Percentiles rank a stretch among this genome's conserved stretches.
These are phyloP conservation scores for Blastobasis adustella DNA, from an alignment of 2,888 invertebrate species.

Conservation along the genomic window DNA sequence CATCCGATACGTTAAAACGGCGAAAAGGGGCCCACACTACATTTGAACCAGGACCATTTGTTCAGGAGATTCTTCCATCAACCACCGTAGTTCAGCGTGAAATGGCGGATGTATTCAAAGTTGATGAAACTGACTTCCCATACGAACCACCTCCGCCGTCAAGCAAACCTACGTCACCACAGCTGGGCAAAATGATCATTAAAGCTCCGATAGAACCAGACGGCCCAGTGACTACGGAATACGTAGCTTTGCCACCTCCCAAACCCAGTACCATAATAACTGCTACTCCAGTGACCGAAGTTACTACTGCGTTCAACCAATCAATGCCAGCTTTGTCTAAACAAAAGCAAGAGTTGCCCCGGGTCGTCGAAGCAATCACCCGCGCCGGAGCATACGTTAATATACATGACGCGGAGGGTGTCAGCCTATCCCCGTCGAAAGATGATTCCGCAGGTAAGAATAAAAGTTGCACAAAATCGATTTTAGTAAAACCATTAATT, in stretches of 20 bases:
- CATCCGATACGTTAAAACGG: constrained; percentile 88
- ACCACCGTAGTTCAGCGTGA: constrained; percentile 53
- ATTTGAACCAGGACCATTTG: constrained; percentile 91
- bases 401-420: constrained; percentile 78
- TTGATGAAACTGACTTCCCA: constrained; percentile 66
- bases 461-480: constrained; percentile 35
- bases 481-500: constrained; percentile 30
- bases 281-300: constrained; percentile 63
- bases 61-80: constrained; percentile 77
- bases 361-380: constrained; percentile 63
- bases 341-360: constrained; percentile 50
- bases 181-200: constrained; percentile 78
- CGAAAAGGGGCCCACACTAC: constrained; percentile 88
- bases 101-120: constrained; percentile 53
- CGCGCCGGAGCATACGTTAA: constrained; percentile 81
- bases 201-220: constrained; percentile 67
- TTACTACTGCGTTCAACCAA: constrained; percentile 21
- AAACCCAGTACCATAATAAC: constrained; percentile 78
- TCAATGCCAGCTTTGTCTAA: constrained; percentile 38
- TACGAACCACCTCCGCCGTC: constrained; percentile 52
- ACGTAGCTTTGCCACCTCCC: constrained; percentile 71
- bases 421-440: constrained; percentile 75
- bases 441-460: constrained; percentile 83
- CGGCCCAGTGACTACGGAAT: constrained; percentile 69
- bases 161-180: constrained; percentile 76